phyloP scores from a whole-genome alignment of 2,113 vertebrate species.

The Sinosuthora webbiana region DNA sequence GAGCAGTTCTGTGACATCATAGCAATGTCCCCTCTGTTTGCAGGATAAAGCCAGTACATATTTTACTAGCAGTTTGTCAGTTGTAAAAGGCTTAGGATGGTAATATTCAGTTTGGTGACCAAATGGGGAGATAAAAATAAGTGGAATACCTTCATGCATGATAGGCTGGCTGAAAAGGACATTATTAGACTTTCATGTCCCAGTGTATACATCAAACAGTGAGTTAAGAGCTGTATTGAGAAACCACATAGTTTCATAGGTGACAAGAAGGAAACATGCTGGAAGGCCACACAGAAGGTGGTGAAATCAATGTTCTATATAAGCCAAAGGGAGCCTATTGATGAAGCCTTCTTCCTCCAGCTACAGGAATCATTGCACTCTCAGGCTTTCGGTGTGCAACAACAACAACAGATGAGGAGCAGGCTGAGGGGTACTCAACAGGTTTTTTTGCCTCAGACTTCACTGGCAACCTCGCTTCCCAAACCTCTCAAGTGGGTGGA shows the following conservation, averaged over 20 bases:
- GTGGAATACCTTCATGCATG: not conserved
- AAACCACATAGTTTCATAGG: not conserved
- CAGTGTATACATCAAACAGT: slow-evolving; percentile 7
- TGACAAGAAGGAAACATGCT: slow-evolving; percentile 17
- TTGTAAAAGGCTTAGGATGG: not conserved
- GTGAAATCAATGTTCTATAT: not conserved
- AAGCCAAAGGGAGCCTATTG: not conserved
- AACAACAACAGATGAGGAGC: not conserved
- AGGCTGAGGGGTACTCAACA: not conserved
- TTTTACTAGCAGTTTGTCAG: slow-evolving; percentile 2
- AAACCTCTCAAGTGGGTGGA: not conserved
- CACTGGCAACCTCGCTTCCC: not conserved
- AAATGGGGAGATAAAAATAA: slow-evolving; percentile 41
- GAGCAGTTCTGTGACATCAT: not conserved
- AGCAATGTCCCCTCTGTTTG: not conserved
- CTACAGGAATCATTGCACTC: not conserved
- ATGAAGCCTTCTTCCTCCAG: not conserved
- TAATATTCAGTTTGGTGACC: not conserved
- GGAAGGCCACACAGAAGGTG: not conserved
- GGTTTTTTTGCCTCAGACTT: not conserved
- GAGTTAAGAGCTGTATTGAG: not conserved
- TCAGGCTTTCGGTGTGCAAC: not conserved
- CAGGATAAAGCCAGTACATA: not conserved
- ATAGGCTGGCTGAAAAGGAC: not conserved
- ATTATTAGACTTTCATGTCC: slow-evolving; percentile 9